Evolutionary conservation across 2,888 invertebrate species (phyloP).

Genomic region (Odontocolon sp.): DNA sequence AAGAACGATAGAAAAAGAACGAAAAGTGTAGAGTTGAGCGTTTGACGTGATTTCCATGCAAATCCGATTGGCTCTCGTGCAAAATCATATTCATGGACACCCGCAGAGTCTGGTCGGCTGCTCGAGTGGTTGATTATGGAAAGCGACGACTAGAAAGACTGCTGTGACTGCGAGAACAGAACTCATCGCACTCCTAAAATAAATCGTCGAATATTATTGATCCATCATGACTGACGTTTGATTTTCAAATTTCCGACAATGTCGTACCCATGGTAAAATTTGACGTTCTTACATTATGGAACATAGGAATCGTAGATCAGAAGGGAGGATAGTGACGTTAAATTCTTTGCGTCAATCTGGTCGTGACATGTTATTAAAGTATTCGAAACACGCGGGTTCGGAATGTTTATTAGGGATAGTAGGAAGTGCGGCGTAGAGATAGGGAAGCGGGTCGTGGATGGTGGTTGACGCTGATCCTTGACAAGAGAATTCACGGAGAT

Average conservation of each 20-base stretch:
- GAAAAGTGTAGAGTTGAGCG: slow-evolving; percentile 22
- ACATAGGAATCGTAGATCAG: neutral
- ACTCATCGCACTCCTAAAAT: neutral
- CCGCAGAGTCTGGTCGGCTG: slow-evolving; percentile 9
- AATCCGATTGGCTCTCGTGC: slow-evolving; percentile 58
- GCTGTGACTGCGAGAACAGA: neutral
- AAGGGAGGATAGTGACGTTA: slow-evolving; percentile 18
- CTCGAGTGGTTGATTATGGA: neutral
- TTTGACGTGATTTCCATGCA: slow-evolving; percentile 63
- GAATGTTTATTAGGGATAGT: slow-evolving; percentile 48
- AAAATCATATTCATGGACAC: slow-evolving; percentile 58
- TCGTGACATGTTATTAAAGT: slow-evolving; percentile 44
- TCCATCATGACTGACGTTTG: neutral
- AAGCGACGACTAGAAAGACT: neutral
- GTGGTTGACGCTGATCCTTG: slow-evolving; percentile 1
- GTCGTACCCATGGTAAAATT: too few species aligned
- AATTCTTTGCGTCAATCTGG: slow-evolving; percentile 46
- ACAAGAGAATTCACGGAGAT: neutral
- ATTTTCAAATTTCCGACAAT: neutral
- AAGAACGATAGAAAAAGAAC: slow-evolving; percentile 11
- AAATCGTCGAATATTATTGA: neutral
- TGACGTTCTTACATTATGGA: neutral
- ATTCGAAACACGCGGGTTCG: slow-evolving; percentile 20
- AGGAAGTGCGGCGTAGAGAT: neutral
- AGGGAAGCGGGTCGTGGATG: neutral